Base-by-base conservation (phyloP, 2,888 invertebrate genomes). In the Plebejus argus region DNA sequence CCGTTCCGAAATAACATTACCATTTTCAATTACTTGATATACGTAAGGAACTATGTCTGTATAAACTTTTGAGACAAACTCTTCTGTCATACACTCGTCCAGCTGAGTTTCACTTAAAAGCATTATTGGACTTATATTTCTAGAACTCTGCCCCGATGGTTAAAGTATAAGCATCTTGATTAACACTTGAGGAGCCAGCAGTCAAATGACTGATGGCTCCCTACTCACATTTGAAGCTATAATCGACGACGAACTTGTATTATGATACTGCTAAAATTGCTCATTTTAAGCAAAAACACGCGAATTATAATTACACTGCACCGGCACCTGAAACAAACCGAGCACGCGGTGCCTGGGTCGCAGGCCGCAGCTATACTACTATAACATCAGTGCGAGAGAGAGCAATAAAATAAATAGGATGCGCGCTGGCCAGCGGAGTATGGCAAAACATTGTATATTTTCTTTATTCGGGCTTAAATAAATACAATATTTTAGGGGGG, bases 1-100 rank as follows among this genome's bases (percentile, higher is more conserved):
- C 71, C 71, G 71, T 45, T 72, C 53, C 53, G 53, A 53, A 72
- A 39, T 39, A 72, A 72, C 71, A 72, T 39, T 72, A n/a, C 5
- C 20, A 72, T 28, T 71, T 71, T 71, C 71, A 71, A 71, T 39
- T 35, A 39, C 71, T 71, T 71, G 35, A 71, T 35, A n/a, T 39
- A 72, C 45, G 49, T 49, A 49, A 49, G 1, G 49, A 53, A 53
- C 53, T 53, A 53, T 18, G 53, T 53, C 53, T 53, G 18, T 53
- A 53, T 53, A 53, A 53, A 53, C 53, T 53, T 18, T 53, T 53
- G 53, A 18, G 53, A 15, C 18, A 15, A 53, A 53, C 53, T 53
- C 53, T 53, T 53, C 53, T 53, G 53, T 53, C 53, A 53, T 53
- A 53, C 53, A 53, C 18, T 53, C 18, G 53, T 53, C 18, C 53